Base-by-base conservation (phyloP, 37 sponge, comb jelly and placozoan species). In the Mnemiopsis leidyi region DNA sequence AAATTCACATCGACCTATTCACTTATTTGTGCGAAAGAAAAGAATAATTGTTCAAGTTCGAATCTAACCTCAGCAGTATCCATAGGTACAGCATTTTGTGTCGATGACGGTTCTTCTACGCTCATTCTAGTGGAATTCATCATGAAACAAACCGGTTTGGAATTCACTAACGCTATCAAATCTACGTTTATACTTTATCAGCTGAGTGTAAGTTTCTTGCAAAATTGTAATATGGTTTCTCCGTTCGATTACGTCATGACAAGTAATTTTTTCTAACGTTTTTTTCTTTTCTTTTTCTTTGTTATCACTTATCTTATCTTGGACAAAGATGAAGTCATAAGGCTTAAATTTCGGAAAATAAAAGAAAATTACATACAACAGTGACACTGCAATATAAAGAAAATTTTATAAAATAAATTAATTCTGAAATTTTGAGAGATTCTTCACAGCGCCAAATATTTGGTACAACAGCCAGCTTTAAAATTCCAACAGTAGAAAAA, bases 341-440 rank as follows among this genome's bases (percentile, higher is more conserved):
- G n/a, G n/a, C n/a, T 48, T 13, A 48, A 18, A 48, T 13, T 48
- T 48, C 13, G 9, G 61, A 48, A 48, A 48, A 48, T 48, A 48
- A 48, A 48, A 48, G 61, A 48, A 48, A 48, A 48, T 48, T 48
- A 48, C 61, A 48, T 48, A 48, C 61, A 48, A 48, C 61, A 48
- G 61, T 48, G 61, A 48, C 61, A 48, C 61, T 48, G 61, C 61
- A 48, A 34, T 20, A 33, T 33, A 77, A 26, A 36, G 33, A 77
- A 69, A 77, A 32, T 31, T 77, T 77, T 77, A 77, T 77, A 77
- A 77, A 77, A 77, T 77, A 77, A 77, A 77, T 77, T 77, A 77
- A 77, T 31, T 77, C 79, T 77, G 79, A 77, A 69, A 77, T 77
- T 77, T 77, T 77, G 79, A 77, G 79, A 36, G 30, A 31, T 28